phyloP scores from a whole-genome alignment of 2,888 invertebrate genomes.

The Melikaiella ostensackeni region DNA sequence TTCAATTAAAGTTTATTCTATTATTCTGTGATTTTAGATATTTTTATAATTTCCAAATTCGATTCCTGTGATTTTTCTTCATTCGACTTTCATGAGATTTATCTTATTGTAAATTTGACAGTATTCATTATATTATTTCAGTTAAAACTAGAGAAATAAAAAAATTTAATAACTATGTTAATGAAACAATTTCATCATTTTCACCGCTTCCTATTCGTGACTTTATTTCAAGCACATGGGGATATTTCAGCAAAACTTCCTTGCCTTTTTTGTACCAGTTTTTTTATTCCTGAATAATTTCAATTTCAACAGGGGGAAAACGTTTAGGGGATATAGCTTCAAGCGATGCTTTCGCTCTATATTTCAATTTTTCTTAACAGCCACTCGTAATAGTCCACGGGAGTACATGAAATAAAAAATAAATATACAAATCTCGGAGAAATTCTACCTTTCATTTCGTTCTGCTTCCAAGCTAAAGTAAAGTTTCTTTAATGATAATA shows the following conservation, averaged over 20 bases:
- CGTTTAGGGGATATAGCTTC: background rate
- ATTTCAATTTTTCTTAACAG: conserved; percentile 10
- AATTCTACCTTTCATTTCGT: background rate
- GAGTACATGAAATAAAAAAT: conserved; percentile 6
- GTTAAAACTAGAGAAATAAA: no score
- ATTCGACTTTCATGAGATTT: no score
- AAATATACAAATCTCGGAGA: background rate
- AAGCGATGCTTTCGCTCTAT: conserved; percentile 1
- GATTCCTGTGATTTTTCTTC: no score
- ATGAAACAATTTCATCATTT: no score
- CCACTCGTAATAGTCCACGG: background rate
- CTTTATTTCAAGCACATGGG: background rate
- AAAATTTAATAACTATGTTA: no score
- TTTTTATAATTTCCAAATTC: no score
- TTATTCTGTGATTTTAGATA: no score
- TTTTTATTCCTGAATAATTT: conserved; percentile 1
- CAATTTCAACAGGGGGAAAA: background rate
- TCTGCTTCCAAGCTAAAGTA: conserved; percentile 3
- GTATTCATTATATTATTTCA: no score
- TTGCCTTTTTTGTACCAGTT: background rate
- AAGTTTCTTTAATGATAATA: conserved; percentile 10
- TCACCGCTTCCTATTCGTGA: no score
- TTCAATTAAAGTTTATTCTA: no score
- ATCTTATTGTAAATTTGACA: no score
- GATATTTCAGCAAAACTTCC: background rate